Evolutionary conservation across 2,797 vertebrate species (phyloP), one percentile per base, ranked within the genome.

Genomic region (Esox lucius): DNA sequence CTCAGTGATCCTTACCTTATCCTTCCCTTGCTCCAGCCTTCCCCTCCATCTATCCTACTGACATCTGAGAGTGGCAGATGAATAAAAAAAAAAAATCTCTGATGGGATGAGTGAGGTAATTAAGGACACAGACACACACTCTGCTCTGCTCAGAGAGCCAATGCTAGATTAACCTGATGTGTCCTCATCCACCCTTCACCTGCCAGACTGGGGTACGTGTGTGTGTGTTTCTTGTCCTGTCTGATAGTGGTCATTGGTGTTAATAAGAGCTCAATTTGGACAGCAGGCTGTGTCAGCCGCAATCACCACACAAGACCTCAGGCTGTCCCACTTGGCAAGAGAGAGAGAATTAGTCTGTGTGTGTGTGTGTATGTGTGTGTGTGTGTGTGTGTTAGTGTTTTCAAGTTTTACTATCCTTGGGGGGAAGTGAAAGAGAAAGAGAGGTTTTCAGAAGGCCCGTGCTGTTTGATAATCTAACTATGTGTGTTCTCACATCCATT

Each of bases 271-370:
- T 88, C 87, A 90, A 82, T 39, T 77, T 79, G 87, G 90, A 91
- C 87, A 86, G 89, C 89, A 86, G 87, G 89, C 78, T 79, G 66
- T 87, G 91, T 94, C 91, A 91, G 73, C 84, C 84, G 62, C 89
- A 91, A 89, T 92, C 89, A 81, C 78, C 86, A 85, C 88, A 89
- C 88, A 89, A 92, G 87, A 85, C 88, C 89, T 94, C 87, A 92
- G 88, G 86, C 89, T 91, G 89, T 90, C 91, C 90, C 86, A 92
- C 85, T 91, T 92, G 91, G 92, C 89, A 89, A 46, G 42, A 7
- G 42, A 46, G 42, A 11, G 42, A 46, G 42, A 46, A 46, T 46
- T 46, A 46, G 42, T 46, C 42, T 46, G 9, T 42, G 5, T 9
- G 39, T 42, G 28, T 31, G 28, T n/a, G n/a, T n/a, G n/a, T n/a